Evolutionary conservation across 2,113 vertebrate genomes (phyloP).

Genomic region (Riparia riparia): DNA sequence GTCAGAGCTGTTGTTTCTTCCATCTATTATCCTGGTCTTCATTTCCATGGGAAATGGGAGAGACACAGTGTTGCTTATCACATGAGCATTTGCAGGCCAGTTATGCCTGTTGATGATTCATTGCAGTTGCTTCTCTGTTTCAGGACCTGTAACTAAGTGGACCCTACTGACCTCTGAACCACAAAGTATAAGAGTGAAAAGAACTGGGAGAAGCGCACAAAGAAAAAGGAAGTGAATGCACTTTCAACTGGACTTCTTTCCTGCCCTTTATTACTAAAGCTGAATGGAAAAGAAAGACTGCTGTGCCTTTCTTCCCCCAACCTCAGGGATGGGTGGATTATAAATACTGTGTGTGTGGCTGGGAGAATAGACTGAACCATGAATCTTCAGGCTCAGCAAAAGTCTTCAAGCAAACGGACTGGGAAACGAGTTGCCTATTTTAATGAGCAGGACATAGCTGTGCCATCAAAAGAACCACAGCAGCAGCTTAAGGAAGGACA

Average conservation of each 20-base stretch:
- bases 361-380: slow-evolving; percentile 79
- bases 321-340: slow-evolving; percentile 51
- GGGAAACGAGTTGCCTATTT: slow-evolving; percentile 93
- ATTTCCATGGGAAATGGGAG: not conserved
- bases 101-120: slow-evolving; percentile 8
- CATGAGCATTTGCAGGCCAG: not conserved
- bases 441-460: slow-evolving; percentile 80
- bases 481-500: slow-evolving; percentile 84
- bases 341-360: not conserved
- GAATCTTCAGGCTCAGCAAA: slow-evolving; percentile 94
- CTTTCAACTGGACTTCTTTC: slow-evolving; percentile 15
- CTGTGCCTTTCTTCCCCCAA: slow-evolving; percentile 13
- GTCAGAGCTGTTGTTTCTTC: not conserved
- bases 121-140: slow-evolving; percentile 43
- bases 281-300: slow-evolving; percentile 22
- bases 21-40: not conserved
- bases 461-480: slow-evolving; percentile 82
- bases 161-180: slow-evolving; percentile 33
- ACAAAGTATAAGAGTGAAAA: slow-evolving; percentile 29
- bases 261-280: not conserved
- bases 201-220: not conserved
- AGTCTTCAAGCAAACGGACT: slow-evolving; percentile 88
- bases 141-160: slow-evolving; percentile 44
- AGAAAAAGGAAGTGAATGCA: slow-evolving; percentile 18
- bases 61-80: not conserved